These are phyloP conservation scores for Micromussa lordhowensis DNA, from an alignment of 92 coral and sea anemone genomes.

Conservation along the genomic window DNA sequence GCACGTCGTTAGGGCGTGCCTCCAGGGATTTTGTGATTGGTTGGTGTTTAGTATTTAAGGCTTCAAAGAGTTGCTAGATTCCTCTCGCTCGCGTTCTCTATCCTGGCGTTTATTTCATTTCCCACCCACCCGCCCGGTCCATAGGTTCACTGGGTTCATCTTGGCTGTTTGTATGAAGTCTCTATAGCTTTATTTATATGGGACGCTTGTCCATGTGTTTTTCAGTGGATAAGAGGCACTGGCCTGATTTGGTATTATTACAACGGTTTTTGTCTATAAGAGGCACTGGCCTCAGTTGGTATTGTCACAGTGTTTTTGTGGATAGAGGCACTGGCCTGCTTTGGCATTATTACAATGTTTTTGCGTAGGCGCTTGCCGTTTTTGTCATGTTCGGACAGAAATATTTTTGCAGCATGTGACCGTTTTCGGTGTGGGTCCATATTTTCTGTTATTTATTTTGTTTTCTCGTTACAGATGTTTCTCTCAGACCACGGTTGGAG, in stretches of 20 bases:
- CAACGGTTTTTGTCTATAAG: not conserved
- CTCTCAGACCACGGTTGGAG: slow-evolving; percentile 5
- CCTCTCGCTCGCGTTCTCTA: too few species aligned
- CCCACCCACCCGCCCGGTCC: too few species aligned
- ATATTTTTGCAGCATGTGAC: slow-evolving; percentile 15
- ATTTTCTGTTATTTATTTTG: slow-evolving; percentile 18
- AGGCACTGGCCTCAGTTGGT: slow-evolving; percentile 26
- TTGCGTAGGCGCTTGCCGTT: not conserved
- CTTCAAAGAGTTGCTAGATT: too few species aligned
- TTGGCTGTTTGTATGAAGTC: slow-evolving; percentile 7
- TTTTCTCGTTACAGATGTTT: slow-evolving; percentile 35
- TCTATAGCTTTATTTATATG: not conserved
- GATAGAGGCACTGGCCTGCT: slow-evolving; percentile 28
- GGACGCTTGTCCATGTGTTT: not conserved
- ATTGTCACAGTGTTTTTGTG: slow-evolving; percentile 18
- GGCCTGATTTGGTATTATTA: too few species aligned
- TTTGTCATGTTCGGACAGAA: too few species aligned
- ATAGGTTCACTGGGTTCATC: too few species aligned
- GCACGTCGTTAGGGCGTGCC: not conserved
- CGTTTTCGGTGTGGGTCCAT: slow-evolving; percentile 18
- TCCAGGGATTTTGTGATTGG: not conserved
- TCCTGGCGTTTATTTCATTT: too few species aligned
- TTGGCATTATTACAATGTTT: slow-evolving; percentile 19
- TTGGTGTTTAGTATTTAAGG: too few species aligned
- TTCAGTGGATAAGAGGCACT: too few species aligned